Percentiles rank a stretch among this genome's conserved stretches.
These are phyloP conservation scores for Papilio dardanus DNA, from an alignment of 1,140 invertebrate species.

Conservation along the genomic window DNA sequence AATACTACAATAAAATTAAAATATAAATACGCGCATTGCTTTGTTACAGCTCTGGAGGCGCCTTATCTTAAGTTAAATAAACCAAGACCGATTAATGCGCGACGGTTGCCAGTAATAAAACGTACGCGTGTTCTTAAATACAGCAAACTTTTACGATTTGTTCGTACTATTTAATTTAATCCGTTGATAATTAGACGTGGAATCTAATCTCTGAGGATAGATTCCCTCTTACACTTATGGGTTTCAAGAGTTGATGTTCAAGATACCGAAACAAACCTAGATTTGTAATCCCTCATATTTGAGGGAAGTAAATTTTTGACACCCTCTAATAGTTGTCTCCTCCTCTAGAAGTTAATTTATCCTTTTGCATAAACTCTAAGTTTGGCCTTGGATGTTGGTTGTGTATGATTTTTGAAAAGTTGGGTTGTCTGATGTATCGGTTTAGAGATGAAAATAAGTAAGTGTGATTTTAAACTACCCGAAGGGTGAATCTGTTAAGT, in stretches of 20 bases:
- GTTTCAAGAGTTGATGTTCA: neutral
- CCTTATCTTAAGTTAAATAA: constrained; percentile 29
- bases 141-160: constrained; percentile 3
- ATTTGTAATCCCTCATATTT: no score
- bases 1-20: neutral
- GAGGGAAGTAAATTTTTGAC: no score
- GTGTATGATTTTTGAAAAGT: no score
- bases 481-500: neutral
- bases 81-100: constrained; percentile 25
- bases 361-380: no score
- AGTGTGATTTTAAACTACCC: no score
- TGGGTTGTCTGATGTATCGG: no score
- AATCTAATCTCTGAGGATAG: neutral
- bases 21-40: neutral
- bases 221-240: no score
- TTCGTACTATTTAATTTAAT: neutral
- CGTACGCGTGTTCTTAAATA: neutral
- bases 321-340: no score
- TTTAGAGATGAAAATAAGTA: no score
- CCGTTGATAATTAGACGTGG: neutral
- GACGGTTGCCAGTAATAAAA: constrained; percentile 24
- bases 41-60: constrained; percentile 1
- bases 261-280: neutral
- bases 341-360: no score
- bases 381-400: no score